Evolutionary conservation across 2,113 vertebrate genomes (phyloP), one percentile per base, ranked within the genome.

Genomic region (Falcunculus frontatus): DNA sequence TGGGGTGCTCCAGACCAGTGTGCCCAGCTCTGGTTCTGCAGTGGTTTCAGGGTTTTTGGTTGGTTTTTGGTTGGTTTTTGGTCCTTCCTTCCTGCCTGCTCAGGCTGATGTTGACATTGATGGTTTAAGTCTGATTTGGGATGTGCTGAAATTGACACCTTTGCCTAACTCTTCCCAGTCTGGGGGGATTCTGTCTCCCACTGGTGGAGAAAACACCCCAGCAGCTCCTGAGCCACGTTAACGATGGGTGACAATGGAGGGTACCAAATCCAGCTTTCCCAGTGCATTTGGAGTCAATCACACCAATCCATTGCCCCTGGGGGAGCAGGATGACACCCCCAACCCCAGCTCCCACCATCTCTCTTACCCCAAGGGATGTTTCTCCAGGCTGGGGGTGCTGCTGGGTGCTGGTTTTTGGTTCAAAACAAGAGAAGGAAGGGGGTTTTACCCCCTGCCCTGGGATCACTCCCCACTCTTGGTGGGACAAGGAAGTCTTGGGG

Each of bases 291-390:
- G 13, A 35, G n/a, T 47, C 11, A 16, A 7, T 21, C 75, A 4
- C 49, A 50, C 5, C n/a, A 37, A 4, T 2, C 29, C 13, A 1
- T 12, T 65, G 41, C 7, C 10, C 69, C 56, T 23, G 52, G 16
- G 18, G 56, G 39, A 89, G 62, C 59, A 67, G 77, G 46, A 5
- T 29, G 49, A 60, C 11, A 18, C 5, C 41, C 62, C 29, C 27
- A 15, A 0, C 2, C 30, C 37, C 0, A 0, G 30, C 39, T 86
- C 29, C 32, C 5, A 2, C 21, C 32, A 19, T 23, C 72, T 42
- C 1, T 37, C 16, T 33, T 16, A 21, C 41, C 30, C 37, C 44
- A 26, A 17, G 67, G n/a, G 56, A 44, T 0, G 0, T 22, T 86
- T 67, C 33, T 57, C 11, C 44, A 72, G 50, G 17, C 7, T 77